Base-by-base conservation (phyloP, 2,797 vertebrate species). In the Taeniopygia guttata region DNA sequence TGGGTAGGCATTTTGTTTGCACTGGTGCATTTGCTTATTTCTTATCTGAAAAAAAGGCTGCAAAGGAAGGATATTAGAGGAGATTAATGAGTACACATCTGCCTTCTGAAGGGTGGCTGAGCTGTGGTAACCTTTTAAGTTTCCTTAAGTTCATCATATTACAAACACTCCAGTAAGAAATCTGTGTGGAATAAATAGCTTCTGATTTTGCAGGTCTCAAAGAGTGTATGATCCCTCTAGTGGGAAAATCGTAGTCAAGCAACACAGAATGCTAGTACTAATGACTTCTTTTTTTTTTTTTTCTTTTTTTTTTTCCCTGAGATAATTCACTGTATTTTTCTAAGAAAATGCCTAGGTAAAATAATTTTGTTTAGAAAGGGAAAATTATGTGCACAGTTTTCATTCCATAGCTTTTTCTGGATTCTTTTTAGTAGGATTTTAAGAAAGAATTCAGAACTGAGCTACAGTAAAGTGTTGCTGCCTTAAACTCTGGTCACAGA, bases 21-120 rank as follows among this genome's bases (percentile, higher is more conserved):
- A 23, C 8, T 49, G 27, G 6, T 56, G 42, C 62, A 11, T 90
- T 90, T 90, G 11, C 69, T 89, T 76, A 15, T 76, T 90, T 34
- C 79, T 76, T 87, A 59, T 66, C 43, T 2, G 5, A 48, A 21
- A 36, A 58, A 69, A 62, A 74, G 26, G 34, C 32, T 69, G 5
- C 34, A 59, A 55, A 83, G 49, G 27, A 58, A 22, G 14, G 54
- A 38, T 84, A 11, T 42, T 75, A 0, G 1, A 64, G 0, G 2
- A 80, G 18, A 69, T 58, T 15, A 40, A 25, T 2, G 9, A 80
- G 11, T 51, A 16, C 8, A 8, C 20, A 60, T 22, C 42, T 83
- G 46, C 54, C 19, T 72, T 91, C 62, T 68, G 49, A 75, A 45
- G 42, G 58, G n/a, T 29, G 75, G 5, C 45, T 36, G 36, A 73